Evolutionary conservation across 2,888 invertebrate genomes (phyloP).

Genomic region (Thalpophila matura): DNA sequence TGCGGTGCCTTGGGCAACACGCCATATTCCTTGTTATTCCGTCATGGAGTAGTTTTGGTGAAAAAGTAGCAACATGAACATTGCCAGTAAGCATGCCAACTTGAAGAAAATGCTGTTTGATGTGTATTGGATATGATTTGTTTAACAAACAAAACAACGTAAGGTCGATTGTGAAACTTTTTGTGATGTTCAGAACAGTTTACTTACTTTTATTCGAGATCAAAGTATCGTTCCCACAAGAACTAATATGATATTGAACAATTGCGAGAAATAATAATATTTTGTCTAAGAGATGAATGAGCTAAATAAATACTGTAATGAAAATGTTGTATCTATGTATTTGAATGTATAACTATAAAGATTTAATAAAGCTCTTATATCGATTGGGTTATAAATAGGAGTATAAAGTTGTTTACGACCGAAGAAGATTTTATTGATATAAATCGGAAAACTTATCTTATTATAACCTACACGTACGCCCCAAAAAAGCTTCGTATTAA

Average conservation of each 20-base stretch:
- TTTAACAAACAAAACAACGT: slow-evolving; percentile 41
- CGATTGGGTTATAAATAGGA: slow-evolving; percentile 25
- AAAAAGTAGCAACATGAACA: slow-evolving; percentile 59
- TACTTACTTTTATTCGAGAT: slow-evolving; percentile 4
- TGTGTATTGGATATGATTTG: slow-evolving; percentile 56
- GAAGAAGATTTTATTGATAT: slow-evolving; percentile 12
- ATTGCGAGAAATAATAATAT: background rate
- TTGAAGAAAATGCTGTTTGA: slow-evolving; percentile 41
- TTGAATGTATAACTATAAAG: slow-evolving; percentile 13
- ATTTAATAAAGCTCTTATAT: slow-evolving; percentile 22
- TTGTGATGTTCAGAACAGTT: slow-evolving; percentile 5
- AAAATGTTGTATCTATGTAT: slow-evolving; percentile 8
- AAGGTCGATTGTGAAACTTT: slow-evolving; percentile 29
- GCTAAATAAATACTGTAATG: background rate
- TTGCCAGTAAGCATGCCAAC: slow-evolving; percentile 60
- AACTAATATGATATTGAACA: slow-evolving; percentile 12
- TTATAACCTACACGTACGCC: background rate
- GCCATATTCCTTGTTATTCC: slow-evolving; percentile 53
- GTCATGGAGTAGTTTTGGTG: slow-evolving; percentile 53
- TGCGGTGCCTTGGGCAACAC: slow-evolving; percentile 36
- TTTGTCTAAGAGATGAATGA: background rate
- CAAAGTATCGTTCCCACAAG: slow-evolving; percentile 11
- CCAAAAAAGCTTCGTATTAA: background rate
- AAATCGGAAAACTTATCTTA: slow-evolving; percentile 9
- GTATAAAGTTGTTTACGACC: slow-evolving; percentile 20